phyloP scores from a whole-genome alignment of 2,888 invertebrate genomes.

The Melipona bicolor region DNA sequence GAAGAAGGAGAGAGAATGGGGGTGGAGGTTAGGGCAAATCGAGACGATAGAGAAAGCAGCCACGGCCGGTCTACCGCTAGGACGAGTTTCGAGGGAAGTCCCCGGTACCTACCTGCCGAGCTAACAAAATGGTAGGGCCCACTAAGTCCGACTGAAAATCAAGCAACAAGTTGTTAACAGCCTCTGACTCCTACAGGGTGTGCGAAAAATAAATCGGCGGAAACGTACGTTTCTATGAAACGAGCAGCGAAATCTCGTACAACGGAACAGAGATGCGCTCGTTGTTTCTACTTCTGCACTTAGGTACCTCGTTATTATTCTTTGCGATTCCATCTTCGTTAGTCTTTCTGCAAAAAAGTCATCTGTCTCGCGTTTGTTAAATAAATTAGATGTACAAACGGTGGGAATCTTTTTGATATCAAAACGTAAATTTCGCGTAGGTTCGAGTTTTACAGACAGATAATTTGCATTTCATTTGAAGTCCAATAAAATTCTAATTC shows the following conservation, averaged over 20 bases:
- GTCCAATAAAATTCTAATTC: too few species aligned
- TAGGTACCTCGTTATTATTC: neutral
- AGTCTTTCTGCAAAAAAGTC: neutral
- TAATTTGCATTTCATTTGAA: too few species aligned
- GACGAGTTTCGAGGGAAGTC: conserved; percentile 63
- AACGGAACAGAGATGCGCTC: neutral
- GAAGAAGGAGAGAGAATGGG: conserved; percentile 19
- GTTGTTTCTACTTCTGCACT: neutral
- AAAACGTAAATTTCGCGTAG: too few species aligned
- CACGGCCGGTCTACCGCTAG: conserved; percentile 42
- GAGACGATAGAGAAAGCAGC: conserved; percentile 29
- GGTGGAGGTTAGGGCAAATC: conserved; percentile 17
- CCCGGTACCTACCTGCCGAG: conserved; percentile 48
- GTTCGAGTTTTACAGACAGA: too few species aligned
- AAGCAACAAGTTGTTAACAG: conserved; percentile 67
- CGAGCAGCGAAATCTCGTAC: neutral
- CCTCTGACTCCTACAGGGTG: conserved; percentile 66
- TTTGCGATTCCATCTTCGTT: too few species aligned
- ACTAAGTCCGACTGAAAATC: conserved; percentile 65
- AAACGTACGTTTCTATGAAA: neutral
- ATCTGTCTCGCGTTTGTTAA: neutral
- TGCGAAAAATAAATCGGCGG: conserved; percentile 29
- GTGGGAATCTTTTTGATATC: too few species aligned
- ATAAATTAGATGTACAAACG: neutral
- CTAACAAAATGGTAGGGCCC: conserved; percentile 78